Conservation (phyloP, 1,140 invertebrate species). For the Saccostrea glomerata region DNA sequence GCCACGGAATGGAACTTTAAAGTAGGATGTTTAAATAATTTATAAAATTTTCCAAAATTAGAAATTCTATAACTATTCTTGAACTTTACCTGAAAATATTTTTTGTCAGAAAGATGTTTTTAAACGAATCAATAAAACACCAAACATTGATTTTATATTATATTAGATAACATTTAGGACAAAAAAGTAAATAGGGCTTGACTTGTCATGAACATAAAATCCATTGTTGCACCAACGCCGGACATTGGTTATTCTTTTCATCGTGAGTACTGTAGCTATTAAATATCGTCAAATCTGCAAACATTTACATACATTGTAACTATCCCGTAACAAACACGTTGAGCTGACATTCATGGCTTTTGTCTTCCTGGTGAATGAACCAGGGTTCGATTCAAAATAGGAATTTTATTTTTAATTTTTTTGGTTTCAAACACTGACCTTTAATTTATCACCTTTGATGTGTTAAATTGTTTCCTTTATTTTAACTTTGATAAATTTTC, state of each 20-base stretch:
- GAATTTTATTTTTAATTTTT: not conserved
- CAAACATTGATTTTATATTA: not conserved
- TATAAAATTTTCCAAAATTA: too few species aligned
- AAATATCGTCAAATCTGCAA: not conserved
- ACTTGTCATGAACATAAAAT: not conserved
- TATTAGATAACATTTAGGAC: not conserved
- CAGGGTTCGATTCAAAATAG: not conserved
- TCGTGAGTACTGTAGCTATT: not conserved
- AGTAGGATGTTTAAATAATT: too few species aligned
- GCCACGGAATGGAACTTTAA: too few species aligned
- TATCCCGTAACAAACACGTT: not conserved
- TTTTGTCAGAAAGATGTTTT: too few species aligned
- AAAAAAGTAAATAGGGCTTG: not conserved
- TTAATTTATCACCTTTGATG: slow-evolving; percentile 15
- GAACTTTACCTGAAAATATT: too few species aligned
- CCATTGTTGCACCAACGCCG: not conserved
- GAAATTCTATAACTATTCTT: too few species aligned
- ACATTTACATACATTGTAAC: not conserved
- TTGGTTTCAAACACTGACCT: not conserved
- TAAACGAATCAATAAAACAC: not conserved
- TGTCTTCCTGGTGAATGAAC: not conserved
- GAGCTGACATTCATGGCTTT: not conserved
- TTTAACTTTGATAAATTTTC: not conserved
- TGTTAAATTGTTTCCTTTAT: not conserved
- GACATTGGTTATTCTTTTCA: not conserved